These are phyloP conservation scores for Australoheros facetus DNA, from an alignment of 2,797 vertebrate species.

Conservation along the genomic window DNA sequence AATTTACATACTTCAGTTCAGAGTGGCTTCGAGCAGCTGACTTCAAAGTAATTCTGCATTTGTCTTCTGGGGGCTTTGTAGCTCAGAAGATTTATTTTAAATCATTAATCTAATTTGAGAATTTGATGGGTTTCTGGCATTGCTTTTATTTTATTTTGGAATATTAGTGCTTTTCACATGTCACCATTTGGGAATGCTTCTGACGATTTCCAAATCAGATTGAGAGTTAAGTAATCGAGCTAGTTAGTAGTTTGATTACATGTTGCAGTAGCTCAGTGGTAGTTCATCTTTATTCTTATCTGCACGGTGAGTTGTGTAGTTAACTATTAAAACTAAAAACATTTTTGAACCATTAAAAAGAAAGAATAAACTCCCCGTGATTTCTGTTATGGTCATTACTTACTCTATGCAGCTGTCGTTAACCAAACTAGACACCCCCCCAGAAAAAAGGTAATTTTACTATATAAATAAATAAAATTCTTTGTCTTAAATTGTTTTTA, in stretches of 20 bases:
- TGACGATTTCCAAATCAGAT: slow-evolving; percentile 25
- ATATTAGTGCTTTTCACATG: slow-evolving; percentile 4
- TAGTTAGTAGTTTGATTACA: neutral
- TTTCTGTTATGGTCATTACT: neutral
- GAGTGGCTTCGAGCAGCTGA: slow-evolving; percentile 38
- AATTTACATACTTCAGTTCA: slow-evolving; percentile 31
- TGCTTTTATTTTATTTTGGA: slow-evolving; percentile 13
- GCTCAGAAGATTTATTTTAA: slow-evolving; percentile 41
- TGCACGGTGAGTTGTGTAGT: neutral
- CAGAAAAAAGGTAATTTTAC: neutral
- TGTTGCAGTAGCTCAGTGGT: neutral
- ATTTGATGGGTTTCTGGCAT: slow-evolving; percentile 2
- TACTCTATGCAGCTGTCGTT: neutral
- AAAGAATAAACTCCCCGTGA: neutral
- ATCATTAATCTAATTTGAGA: slow-evolving; percentile 47
- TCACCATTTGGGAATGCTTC: slow-evolving; percentile 18
- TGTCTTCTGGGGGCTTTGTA: slow-evolving; percentile 40
- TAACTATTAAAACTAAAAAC: rapidly evolving
- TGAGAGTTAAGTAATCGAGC: neutral
- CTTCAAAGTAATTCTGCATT: slow-evolving; percentile 47
- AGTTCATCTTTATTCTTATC: neutral
- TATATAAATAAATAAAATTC: neutral
- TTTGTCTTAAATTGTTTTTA: neutral
- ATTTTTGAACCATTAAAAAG: neutral
- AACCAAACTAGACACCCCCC: neutral